A percentile compares a stretch with the other conserved stretches of the same genome.
phyloP scores from a whole-genome alignment of 2,888 invertebrate species.

The Nebria salina region DNA sequence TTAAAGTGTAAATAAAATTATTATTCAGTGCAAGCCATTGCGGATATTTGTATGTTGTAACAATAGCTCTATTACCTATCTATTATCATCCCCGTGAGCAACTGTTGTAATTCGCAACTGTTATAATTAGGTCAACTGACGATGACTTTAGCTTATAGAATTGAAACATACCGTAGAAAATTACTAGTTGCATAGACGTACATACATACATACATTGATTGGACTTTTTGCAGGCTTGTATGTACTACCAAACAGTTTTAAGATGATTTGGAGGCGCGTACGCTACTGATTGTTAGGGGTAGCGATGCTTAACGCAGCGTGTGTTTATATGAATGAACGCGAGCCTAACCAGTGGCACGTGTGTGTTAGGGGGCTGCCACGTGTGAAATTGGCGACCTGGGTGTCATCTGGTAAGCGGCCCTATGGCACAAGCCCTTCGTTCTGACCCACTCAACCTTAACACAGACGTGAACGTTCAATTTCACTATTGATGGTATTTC shows the following conservation, averaged over 20 bases:
- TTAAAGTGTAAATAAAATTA: too few relatives aligned
- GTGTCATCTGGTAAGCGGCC: slow-evolving; percentile 15
- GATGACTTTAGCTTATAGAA: slow-evolving; percentile 2
- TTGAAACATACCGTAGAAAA: slow-evolving; percentile 3
- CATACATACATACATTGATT: neutral
- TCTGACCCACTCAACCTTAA: neutral
- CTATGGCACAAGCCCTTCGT: neutral
- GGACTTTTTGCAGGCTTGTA: neutral
- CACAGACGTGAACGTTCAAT: neutral
- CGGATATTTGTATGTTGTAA: neutral
- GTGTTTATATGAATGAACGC: neutral
- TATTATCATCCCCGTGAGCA: neutral
- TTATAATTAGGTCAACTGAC: neutral
- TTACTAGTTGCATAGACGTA: neutral
- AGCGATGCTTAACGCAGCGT: neutral
- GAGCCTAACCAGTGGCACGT: slow-evolving; percentile 8
- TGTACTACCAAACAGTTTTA: neutral
- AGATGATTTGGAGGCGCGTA: neutral
- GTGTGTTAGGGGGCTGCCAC: slow-evolving; percentile 1
- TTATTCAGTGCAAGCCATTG: too few relatives aligned
- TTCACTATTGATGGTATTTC: neutral
- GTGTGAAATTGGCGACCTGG: slow-evolving; percentile 14
- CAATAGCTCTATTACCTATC: neutral
- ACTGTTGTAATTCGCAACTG: neutral
- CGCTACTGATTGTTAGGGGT: neutral